Base-by-base conservation (phyloP, 2,113 vertebrate genomes). In the Albula goreensis region DNA sequence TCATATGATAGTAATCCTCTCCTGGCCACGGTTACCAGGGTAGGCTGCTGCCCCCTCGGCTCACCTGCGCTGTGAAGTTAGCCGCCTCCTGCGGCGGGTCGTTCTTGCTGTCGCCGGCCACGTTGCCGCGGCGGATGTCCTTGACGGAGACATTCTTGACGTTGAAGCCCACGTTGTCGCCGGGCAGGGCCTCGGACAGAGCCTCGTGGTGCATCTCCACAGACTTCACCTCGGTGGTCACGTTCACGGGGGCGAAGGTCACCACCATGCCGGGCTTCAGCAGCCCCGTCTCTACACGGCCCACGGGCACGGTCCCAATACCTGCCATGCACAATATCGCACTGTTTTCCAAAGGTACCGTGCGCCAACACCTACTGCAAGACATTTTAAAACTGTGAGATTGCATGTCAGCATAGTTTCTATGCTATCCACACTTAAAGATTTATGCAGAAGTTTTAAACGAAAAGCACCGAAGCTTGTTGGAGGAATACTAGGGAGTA, bases 221-320 rank as follows among this genome's bases (percentile, higher is more conserved):
- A 81, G 97, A 99, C 87, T 99, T 99, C 0, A 99, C 97, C 94
- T 99, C 98, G 87, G 98, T 99, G 85, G 98, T 99, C 70, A 99
- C 96, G 0, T 99, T 99, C 88, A 97, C 97, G 0, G 98, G 98
- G 41, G 97, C 98, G 91, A 99, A 99, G 0, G 98, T 99, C 85
- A 99, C 98, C 90, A 99, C 97, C 97, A 97, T 98, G 83, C 98
- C 98, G 8, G 98, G 96, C 88, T 98, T 99, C 15, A 99, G 94
- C 78, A 98, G 88, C 11, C 98, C 98, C 0, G 98, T 99, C 91
- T 99, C 98, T 89, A 99, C 97, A 50, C 97, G 96, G 48, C 98
- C 98, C 19, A 99, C 98, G 0, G 98, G 98, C 74, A 99, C 98
- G 0, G 98, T 99, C 51, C 98, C 98, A 95, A 99, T 99, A 86